Percentiles rank a stretch among this genome's conserved stretches.
Conservation (phyloP, 2,888 invertebrate genomes). For the Thymelicus sylvestris region DNA sequence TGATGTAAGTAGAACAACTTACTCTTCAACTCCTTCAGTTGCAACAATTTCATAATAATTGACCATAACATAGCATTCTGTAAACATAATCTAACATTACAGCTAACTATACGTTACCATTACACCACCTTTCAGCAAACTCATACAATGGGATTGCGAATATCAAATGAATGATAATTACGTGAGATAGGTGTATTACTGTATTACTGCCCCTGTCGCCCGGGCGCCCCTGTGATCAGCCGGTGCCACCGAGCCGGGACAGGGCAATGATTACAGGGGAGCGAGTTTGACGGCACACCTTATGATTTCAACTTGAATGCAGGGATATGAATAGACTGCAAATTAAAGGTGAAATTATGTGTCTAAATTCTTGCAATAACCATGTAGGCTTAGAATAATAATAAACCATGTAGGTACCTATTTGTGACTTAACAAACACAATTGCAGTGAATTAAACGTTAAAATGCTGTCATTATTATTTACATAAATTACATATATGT, state of each 20-base stretch:
- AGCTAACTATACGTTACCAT: not conserved
- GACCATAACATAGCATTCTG: no score
- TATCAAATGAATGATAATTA: slow-evolving; percentile 28
- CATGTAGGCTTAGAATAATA: no score
- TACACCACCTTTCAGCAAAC: slow-evolving; percentile 7
- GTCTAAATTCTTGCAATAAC: slow-evolving; percentile 4
- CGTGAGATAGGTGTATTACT: slow-evolving; percentile 18
- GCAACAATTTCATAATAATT: no score
- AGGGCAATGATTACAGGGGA: slow-evolving; percentile 23
- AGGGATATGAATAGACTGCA: slow-evolving; percentile 15
- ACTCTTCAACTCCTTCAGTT: no score
- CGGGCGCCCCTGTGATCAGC: slow-evolving; percentile 24
- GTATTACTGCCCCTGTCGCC: slow-evolving; percentile 13
- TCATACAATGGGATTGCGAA: slow-evolving; percentile 2
- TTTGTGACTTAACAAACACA: slow-evolving; percentile 3
- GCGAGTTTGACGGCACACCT: slow-evolving; percentile 20
- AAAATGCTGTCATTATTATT: not conserved
- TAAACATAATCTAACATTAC: not conserved
- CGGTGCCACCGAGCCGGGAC: not conserved
- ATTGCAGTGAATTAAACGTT: not conserved
- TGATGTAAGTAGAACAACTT: no score
- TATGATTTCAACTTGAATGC: slow-evolving; percentile 30
- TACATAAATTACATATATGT: no score
- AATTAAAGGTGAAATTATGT: slow-evolving; percentile 26
- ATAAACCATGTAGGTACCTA: no score